Conservation (phyloP, 35 echinoderm and acorn worm species). For the Heliocidaris erythrogramma region DNA sequence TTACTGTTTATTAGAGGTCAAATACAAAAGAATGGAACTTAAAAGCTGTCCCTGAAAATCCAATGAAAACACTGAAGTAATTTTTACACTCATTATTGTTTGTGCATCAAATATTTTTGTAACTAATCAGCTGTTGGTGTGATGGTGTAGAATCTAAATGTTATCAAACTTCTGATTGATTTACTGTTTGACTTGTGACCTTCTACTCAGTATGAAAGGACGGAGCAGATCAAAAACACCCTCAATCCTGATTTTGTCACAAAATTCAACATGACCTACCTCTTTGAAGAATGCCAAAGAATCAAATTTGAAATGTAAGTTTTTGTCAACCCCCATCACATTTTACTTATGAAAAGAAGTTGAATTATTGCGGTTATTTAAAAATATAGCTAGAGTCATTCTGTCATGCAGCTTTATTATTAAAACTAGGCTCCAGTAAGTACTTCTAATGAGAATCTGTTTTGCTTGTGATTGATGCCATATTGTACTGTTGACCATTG, state of each 20-base stretch:
- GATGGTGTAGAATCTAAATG: neutral
- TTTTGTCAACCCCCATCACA: neutral
- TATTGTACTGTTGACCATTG: no score
- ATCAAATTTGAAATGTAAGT: conserved; percentile 99
- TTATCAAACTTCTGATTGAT: neutral
- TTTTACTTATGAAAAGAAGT: neutral
- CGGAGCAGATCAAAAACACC: conserved; percentile 85
- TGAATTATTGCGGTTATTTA: neutral
- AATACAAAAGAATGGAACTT: no score
- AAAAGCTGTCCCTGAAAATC: no score
- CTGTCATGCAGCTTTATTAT: no score
- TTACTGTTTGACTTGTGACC: neutral
- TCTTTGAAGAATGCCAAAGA: conserved; percentile 94
- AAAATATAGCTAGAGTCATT: no score
- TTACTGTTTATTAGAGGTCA: no score
- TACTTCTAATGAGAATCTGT: no score
- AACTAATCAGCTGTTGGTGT: neutral
- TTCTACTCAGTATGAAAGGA: conserved; percentile 80
- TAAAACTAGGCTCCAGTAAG: no score
- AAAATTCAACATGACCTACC: conserved; percentile 88
- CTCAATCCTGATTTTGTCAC: conserved; percentile 98
- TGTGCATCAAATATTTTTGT: no score
- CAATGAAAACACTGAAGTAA: no score
- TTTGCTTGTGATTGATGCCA: no score
- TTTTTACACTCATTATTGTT: no score